phyloP scores from a whole-genome alignment of 2,113 vertebrate genomes.

The Mesitornis unicolor region DNA sequence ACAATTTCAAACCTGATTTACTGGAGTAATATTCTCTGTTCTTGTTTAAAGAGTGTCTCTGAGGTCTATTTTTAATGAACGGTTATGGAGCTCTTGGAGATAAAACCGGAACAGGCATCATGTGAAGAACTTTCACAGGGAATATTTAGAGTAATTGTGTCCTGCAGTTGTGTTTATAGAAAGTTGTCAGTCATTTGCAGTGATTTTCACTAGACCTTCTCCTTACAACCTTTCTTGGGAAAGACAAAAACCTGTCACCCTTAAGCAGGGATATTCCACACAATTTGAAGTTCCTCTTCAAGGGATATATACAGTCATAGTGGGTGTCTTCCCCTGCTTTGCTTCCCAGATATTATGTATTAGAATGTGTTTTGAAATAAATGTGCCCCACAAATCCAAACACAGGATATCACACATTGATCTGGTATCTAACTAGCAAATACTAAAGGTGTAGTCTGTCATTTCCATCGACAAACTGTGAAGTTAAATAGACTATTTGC shows the following conservation, averaged over 20 bases:
- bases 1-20: constrained; percentile 47
- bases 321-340: neutral
- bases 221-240: neutral
- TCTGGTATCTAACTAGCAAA: neutral
- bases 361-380: neutral
- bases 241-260: neutral
- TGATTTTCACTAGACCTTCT: neutral
- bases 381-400: neutral
- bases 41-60: neutral
- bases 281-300: neutral
- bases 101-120: neutral
- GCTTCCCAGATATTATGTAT: neutral
- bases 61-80: constrained; percentile 50
- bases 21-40: constrained; percentile 46
- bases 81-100: neutral
- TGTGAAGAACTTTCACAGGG: neutral
- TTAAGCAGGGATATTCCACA: neutral
- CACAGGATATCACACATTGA: neutral
- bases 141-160: neutral
- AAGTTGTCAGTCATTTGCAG: neutral
- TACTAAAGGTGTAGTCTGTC: neutral
- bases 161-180: neutral
- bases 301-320: neutral
- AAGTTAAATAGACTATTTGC: neutral
- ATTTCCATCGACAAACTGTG: neutral